These are phyloP conservation scores for Rhinichthys osculus DNA, from an alignment of 2,797 vertebrate species.

Conservation along the genomic window DNA sequence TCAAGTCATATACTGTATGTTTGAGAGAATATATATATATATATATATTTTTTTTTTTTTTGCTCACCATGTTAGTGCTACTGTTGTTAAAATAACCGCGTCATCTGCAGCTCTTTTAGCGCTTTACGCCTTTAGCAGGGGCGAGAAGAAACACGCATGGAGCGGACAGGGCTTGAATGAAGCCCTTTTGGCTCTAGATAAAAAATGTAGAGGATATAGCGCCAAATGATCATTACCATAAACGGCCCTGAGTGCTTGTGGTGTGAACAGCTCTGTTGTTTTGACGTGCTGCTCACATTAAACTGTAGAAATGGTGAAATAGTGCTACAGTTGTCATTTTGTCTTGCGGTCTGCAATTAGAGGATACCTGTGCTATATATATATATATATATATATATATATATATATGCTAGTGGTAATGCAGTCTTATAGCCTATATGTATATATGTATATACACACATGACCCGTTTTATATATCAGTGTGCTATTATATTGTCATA, in stretches of 20 bases:
- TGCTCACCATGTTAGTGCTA: background rate
- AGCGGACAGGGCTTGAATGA: background rate
- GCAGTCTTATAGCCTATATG: background rate
- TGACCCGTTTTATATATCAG: background rate
- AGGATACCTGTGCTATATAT: background rate
- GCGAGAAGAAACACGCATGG: background rate
- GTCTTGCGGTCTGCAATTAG: background rate
- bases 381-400: background rate
- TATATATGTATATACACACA: no score
- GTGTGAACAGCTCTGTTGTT: background rate
- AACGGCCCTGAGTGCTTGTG: background rate
- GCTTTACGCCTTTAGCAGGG: background rate
- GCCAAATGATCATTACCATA: background rate
- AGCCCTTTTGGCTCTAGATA: background rate
- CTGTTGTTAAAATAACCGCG: background rate
- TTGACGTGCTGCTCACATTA: background rate
- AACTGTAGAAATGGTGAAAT: background rate
- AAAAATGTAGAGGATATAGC: background rate
- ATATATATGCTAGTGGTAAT: background rate
- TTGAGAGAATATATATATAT: no score
- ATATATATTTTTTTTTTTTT: background rate
- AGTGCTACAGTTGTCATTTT: background rate
- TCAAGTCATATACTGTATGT: background rate
- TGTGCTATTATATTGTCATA: background rate
- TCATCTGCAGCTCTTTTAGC: background rate